These are phyloP conservation scores for Torymus texanus DNA, from an alignment of 2,888 invertebrate genomes.

Conservation along the genomic window DNA sequence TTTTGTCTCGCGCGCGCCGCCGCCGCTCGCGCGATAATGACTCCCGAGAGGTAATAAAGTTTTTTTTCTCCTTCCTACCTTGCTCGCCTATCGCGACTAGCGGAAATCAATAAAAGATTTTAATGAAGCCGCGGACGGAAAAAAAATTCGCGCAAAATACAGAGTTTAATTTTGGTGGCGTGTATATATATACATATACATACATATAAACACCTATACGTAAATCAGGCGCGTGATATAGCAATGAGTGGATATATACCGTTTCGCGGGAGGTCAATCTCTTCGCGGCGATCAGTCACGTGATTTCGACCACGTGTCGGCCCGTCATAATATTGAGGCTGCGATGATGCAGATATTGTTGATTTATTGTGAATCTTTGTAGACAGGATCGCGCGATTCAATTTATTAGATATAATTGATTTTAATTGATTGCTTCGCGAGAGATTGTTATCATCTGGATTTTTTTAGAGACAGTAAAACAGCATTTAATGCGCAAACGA, in stretches of 20 bases:
- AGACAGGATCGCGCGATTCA: no score
- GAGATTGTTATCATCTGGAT: no score
- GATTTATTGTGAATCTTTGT: no score
- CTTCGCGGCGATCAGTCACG: background rate
- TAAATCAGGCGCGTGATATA: background rate
- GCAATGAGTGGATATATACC: slow-evolving; percentile 2
- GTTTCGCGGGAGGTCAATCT: slow-evolving; percentile 18
- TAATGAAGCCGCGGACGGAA: slow-evolving; percentile 9
- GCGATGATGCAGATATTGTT: no score
- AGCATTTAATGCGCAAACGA: background rate
- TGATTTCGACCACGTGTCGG: background rate
- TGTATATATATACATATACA: background rate
- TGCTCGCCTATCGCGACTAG: background rate
- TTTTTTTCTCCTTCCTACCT: slow-evolving; percentile 8
- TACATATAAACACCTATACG: no score
- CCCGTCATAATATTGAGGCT: background rate
- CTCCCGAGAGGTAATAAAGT: slow-evolving; percentile 20
- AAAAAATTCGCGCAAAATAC: slow-evolving; percentile 38
- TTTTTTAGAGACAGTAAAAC: no score
- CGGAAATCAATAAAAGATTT: slow-evolving; percentile 14
- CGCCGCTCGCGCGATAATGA: background rate
- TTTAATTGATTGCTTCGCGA: no score
- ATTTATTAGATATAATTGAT: no score
- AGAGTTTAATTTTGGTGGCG: slow-evolving; percentile 17
- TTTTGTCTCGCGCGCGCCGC: background rate